Base-by-base conservation (phyloP, 2,888 invertebrate genomes). In the Drosophila aldrichi region DNA sequence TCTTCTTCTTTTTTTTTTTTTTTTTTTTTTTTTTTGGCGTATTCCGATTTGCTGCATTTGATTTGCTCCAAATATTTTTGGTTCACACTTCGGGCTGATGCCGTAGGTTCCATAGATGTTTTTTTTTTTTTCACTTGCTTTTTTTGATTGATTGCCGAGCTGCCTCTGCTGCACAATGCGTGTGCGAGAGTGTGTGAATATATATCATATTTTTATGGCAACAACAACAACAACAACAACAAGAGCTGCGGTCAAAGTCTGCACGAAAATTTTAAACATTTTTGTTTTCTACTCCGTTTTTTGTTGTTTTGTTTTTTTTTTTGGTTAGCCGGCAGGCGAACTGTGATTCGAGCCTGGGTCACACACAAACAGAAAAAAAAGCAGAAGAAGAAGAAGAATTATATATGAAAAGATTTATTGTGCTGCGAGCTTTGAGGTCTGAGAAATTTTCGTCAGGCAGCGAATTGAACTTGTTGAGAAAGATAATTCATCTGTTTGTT, bases 51-150 rank as follows among this genome's bases (percentile, higher is more conserved):
- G 71, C 70, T 80, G 88, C 84, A 79, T 88, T 86, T 81, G 88
- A 88, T 83, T 79, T 87, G 90, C 76, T 90, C 85, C 82, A 86
- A 82, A 88, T 83, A 88, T 90, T 82, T 86, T 63, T 41, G 82
- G 75, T 76, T 90, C 84, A 84, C 90, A 82, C 90, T 87, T 86
- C 61, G 76, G 62, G 57, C 64, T 70, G 75, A 79, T 82, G 72
- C 74, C 82, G 66, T 56, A 63, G 82, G 86, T 59, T 80, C 69
- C 83, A 80, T 77, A 80, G 81, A n/a, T n/a, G n/a, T n/a, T n/a
- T n/a, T 79, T 81, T 52, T 72, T 29, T 29, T 29, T 29, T 29
- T 25, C 5, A 0, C 5, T 25, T n/a, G 3, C n/a, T n/a, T 81
- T 52, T 72, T 72, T 79, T 85, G 84, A 85, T 85, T 85, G 84